Conservation (phyloP, 2,888 invertebrate species). For the Epiblema foenella region DNA sequence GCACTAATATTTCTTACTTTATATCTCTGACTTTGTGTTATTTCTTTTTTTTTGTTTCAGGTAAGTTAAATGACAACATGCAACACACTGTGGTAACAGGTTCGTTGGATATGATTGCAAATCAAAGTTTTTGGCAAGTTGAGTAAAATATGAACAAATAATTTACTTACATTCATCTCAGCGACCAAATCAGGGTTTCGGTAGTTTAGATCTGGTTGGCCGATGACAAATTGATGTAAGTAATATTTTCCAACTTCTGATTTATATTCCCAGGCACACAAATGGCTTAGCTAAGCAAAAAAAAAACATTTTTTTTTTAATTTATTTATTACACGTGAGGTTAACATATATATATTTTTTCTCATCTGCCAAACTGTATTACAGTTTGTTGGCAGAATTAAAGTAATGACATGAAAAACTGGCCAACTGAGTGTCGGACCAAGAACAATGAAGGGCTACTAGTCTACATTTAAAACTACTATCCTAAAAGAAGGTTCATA, state of each 20-base stretch:
- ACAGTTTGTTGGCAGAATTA: too few relatives aligned
- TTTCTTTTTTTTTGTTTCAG: neutral
- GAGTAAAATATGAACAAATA: neutral
- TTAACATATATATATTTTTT: too few relatives aligned
- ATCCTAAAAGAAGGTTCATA: too few relatives aligned
- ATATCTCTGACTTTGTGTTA: neutral
- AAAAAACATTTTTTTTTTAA: too few relatives aligned
- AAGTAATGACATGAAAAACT: too few relatives aligned
- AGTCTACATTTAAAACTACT: too few relatives aligned
- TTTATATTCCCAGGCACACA: constrained; percentile 90
- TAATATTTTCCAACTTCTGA: constrained; percentile 87
- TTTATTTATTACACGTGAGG: too few relatives aligned
- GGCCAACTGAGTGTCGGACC: too few relatives aligned
- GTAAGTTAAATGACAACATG: neutral
- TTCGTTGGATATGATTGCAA: neutral
- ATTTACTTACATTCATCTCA: constrained; percentile 78
- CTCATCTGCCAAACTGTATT: too few relatives aligned
- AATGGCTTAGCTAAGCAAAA: constrained; percentile 74
- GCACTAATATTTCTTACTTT: neutral
- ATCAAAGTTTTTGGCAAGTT: neutral
- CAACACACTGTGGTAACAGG: too few relatives aligned
- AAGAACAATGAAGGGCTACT: too few relatives aligned
- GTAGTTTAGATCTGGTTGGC: constrained; percentile 91
- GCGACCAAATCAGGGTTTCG: constrained; percentile 86
- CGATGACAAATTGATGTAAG: constrained; percentile 88